These are phyloP conservation scores for Cyclargus thomasi DNA, from an alignment of 1,140 invertebrate genomes.

Conservation along the genomic window DNA sequence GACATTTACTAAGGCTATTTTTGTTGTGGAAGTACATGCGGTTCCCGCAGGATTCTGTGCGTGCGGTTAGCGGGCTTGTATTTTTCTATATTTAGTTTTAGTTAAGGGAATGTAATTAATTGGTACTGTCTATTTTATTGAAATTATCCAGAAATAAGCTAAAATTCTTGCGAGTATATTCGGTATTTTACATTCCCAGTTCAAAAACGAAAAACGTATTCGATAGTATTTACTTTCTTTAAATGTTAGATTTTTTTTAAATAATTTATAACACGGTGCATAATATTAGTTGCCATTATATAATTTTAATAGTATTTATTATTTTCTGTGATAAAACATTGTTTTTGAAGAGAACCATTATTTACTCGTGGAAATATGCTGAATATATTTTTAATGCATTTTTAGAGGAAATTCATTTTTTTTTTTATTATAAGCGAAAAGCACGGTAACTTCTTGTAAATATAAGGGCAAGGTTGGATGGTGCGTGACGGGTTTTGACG, in stretches of 20 bases:
- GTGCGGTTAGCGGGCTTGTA: neutral
- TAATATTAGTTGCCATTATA: slow-evolving; percentile 58
- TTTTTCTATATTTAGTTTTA: slow-evolving; percentile 5
- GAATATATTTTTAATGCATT: slow-evolving; percentile 22
- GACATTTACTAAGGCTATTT: too few species aligned
- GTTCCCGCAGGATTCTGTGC: too few species aligned
- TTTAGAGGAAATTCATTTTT: slow-evolving; percentile 18
- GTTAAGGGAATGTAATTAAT: neutral
- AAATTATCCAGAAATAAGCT: neutral
- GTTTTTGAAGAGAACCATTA: slow-evolving; percentile 28
- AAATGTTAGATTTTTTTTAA: slow-evolving; percentile 30
- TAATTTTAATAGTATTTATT: slow-evolving; percentile 61
- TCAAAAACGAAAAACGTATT: slow-evolving; percentile 2
- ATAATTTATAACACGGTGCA: slow-evolving; percentile 43
- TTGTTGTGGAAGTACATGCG: too few species aligned
- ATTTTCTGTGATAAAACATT: slow-evolving; percentile 62
- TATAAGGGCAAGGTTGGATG: too few species aligned
- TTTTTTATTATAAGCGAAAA: slow-evolving; percentile 16
- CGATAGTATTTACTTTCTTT: slow-evolving; percentile 25
- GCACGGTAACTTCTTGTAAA: slow-evolving; percentile 1
- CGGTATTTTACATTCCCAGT: slow-evolving; percentile 2
- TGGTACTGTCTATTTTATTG: neutral
- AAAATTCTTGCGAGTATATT: neutral
- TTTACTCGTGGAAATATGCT: slow-evolving; percentile 8
- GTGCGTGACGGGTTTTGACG: too few species aligned